phyloP scores from a whole-genome alignment of 2,113 vertebrate species.

The Fukomys damarensis region DNA sequence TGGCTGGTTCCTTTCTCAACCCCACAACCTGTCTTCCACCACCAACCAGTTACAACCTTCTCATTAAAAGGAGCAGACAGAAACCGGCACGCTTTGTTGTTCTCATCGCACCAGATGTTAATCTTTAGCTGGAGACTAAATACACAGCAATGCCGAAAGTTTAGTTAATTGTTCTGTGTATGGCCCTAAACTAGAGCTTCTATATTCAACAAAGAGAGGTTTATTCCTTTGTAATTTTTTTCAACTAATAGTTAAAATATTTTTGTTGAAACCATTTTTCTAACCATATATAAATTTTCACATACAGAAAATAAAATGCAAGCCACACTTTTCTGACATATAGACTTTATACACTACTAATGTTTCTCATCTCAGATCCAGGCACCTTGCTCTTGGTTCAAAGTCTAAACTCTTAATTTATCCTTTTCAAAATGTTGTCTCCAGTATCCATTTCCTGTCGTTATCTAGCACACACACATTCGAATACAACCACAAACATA shows the following conservation, averaged over 20 bases:
- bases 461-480: neutral
- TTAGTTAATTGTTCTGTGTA: neutral
- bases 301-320: neutral
- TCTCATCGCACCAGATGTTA: neutral
- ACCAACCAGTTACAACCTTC: neutral
- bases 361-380: neutral
- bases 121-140: neutral
- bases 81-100: neutral
- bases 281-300: neutral
- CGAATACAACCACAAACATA: neutral
- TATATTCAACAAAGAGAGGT: neutral
- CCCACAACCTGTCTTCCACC: too few relatives aligned
- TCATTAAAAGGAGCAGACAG: neutral
- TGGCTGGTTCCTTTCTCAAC: neutral
- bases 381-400: neutral
- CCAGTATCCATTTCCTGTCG: neutral
- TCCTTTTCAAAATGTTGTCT: neutral
- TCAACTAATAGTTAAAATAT: neutral
- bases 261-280: neutral
- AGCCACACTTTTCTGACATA: neutral
- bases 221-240: neutral
- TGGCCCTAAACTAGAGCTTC: neutral
- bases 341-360: neutral
- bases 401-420: neutral
- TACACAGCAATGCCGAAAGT: neutral